These are phyloP conservation scores for Drosophila koepferae DNA, from an alignment of 2,888 invertebrate genomes.

Conservation along the genomic window DNA sequence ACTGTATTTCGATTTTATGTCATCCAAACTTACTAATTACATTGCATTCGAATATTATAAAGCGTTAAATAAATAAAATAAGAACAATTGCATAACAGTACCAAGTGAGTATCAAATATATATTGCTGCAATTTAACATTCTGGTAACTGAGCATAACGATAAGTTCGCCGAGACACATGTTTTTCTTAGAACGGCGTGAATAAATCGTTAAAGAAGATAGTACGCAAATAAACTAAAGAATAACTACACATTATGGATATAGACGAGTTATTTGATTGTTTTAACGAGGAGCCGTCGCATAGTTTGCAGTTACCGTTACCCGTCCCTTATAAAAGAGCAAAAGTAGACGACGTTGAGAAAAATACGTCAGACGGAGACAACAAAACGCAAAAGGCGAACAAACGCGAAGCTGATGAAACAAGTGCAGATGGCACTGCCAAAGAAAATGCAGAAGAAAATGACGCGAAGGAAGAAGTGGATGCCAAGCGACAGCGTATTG, in stretches of 20 bases:
- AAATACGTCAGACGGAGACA: constrained; percentile 9
- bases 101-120: not conserved
- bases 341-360: constrained; percentile 8
- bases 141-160: not conserved
- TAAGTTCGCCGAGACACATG: constrained; percentile 24
- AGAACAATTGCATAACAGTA: not conserved
- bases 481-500: constrained; percentile 43
- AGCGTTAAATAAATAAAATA: no score
- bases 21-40: no score
- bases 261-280: constrained; percentile 84
- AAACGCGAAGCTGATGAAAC: constrained; percentile 15
- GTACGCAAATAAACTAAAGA: no score
- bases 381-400: constrained; percentile 29
- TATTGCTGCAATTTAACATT: not conserved
- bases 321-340: not conserved
- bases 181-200: constrained; percentile 11
- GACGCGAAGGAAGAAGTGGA: not conserved
- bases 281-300: constrained; percentile 79
- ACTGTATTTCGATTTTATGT: no score
- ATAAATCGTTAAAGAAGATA: not conserved
- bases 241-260: constrained; percentile 71
- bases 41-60: no score
- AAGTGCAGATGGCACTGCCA: not conserved
- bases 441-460: constrained; percentile 4
- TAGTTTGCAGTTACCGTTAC: constrained; percentile 27